Evolutionary conservation across 2,888 invertebrate genomes (phyloP).

Genomic region (Apamea epomidion): DNA sequence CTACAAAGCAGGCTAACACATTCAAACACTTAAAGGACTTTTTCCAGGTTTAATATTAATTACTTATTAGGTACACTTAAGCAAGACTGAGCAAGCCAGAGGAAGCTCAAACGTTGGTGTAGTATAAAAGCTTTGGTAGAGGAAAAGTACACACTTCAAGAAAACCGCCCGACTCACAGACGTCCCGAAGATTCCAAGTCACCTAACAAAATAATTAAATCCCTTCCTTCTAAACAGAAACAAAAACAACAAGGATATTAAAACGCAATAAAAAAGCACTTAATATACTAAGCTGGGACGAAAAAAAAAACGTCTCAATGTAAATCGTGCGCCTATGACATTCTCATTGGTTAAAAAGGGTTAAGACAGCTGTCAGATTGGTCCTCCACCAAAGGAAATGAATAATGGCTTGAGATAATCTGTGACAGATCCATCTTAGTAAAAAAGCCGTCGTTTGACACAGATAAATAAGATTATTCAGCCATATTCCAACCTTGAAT

Average conservation of each 20-base stretch:
- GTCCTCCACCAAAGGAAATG: slow-evolving; percentile 86
- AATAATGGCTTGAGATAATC: slow-evolving; percentile 88
- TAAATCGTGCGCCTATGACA: slow-evolving; percentile 87
- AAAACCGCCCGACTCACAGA: slow-evolving; percentile 30
- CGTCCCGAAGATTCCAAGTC: slow-evolving; percentile 22
- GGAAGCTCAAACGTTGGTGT: no score
- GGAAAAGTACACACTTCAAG: background rate
- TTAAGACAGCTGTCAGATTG: slow-evolving; percentile 90
- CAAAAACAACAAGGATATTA: slow-evolving; percentile 73
- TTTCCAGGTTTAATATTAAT: no score
- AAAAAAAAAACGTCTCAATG: slow-evolving; percentile 80
- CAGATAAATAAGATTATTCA: slow-evolving; percentile 89
- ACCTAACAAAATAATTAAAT: slow-evolving; percentile 56
- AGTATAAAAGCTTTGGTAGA: no score
- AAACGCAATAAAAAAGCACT: slow-evolving; percentile 81
- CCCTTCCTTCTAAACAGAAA: slow-evolving; percentile 46
- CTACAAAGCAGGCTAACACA: no score
- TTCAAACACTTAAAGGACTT: no score
- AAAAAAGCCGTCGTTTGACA: slow-evolving; percentile 88
- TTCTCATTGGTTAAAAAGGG: slow-evolving; percentile 90
- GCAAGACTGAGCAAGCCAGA: no score
- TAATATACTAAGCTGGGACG: slow-evolving; percentile 73
- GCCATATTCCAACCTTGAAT: slow-evolving; percentile 83
- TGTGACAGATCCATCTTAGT: slow-evolving; percentile 89
- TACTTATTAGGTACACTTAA: no score